These are phyloP conservation scores for Scaptomyza tumidula DNA, from an alignment of 2,888 invertebrate species.

Conservation along the genomic window DNA sequence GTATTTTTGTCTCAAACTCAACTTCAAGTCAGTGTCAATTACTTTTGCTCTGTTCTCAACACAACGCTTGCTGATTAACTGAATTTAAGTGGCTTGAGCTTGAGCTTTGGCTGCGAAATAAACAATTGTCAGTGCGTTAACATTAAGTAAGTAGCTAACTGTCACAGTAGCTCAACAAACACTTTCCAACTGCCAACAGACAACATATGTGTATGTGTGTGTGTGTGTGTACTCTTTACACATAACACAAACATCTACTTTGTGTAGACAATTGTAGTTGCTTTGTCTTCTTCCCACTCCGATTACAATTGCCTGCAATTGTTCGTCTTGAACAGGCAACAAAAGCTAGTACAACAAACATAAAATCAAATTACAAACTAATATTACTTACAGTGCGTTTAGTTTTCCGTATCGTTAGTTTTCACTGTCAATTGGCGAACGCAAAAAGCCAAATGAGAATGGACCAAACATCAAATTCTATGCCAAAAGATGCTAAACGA, in stretches of 20 bases:
- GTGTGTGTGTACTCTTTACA: conserved; percentile 3
- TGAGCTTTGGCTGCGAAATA: conserved; percentile 34
- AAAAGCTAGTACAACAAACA: conserved; percentile 32
- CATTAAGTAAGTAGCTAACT: conserved; percentile 51
- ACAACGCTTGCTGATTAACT: conserved; percentile 42
- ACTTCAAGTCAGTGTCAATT: not conserved
- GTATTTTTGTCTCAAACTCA: too few species aligned
- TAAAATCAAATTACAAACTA: conserved; percentile 81
- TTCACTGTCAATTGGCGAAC: conserved; percentile 82
- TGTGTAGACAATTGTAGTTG: conserved; percentile 38
- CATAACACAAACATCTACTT: not conserved
- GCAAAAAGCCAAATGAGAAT: conserved; percentile 50
- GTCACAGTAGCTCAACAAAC: conserved; percentile 7
- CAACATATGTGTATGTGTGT: conserved; percentile 9
- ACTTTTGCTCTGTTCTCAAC: not conserved
- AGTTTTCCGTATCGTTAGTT: conserved; percentile 82
- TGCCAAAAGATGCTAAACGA: conserved; percentile 36
- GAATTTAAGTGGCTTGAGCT: conserved; percentile 63
- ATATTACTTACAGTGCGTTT: conserved; percentile 81
- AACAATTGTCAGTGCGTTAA: conserved; percentile 73
- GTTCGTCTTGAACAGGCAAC: conserved; percentile 6
- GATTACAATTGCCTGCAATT: conserved; percentile 53
- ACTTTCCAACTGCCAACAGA: not conserved
- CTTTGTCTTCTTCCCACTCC: conserved; percentile 5
- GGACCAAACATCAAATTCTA: conserved; percentile 46